Conservation (phyloP, 2,113 vertebrate species). For the Phalacrocorax carbo region DNA sequence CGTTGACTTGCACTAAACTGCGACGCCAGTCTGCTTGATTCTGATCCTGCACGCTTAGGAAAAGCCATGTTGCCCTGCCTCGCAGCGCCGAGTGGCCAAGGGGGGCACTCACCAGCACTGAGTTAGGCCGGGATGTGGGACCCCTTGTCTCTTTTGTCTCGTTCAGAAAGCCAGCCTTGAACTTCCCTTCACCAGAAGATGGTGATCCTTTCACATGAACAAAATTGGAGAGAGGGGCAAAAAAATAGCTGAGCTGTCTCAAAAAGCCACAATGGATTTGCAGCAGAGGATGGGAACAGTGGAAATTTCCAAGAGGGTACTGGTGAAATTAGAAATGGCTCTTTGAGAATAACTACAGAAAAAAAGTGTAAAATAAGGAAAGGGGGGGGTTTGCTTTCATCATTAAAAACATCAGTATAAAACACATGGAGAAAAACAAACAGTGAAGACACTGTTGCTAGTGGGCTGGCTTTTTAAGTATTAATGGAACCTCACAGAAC, state of each 20-base stretch:
- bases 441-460: slow-evolving; percentile 48
- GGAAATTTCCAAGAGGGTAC: neutral
- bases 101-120: neutral
- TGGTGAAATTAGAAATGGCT: neutral
- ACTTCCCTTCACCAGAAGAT: neutral
- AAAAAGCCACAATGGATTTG: neutral
- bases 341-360: neutral
- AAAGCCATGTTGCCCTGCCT: neutral
- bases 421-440: slow-evolving; percentile 30
- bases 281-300: neutral
- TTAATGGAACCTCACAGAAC: slow-evolving; percentile 68
- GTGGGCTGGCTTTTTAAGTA: slow-evolving; percentile 37
- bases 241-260: neutral
- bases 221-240: neutral
- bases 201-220: neutral
- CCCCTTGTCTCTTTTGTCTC: neutral
- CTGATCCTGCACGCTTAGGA: neutral
- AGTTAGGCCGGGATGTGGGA: neutral
- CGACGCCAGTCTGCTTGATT: neutral
- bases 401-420: neutral
- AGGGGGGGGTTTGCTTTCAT: neutral
- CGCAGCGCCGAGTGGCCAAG: rapidly evolving
- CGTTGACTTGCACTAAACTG: rapidly evolving
- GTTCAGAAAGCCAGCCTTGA: neutral
- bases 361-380: neutral